Evolutionary conservation across 2,113 vertebrate genomes (phyloP).

Genomic region (Sterna hirundo): DNA sequence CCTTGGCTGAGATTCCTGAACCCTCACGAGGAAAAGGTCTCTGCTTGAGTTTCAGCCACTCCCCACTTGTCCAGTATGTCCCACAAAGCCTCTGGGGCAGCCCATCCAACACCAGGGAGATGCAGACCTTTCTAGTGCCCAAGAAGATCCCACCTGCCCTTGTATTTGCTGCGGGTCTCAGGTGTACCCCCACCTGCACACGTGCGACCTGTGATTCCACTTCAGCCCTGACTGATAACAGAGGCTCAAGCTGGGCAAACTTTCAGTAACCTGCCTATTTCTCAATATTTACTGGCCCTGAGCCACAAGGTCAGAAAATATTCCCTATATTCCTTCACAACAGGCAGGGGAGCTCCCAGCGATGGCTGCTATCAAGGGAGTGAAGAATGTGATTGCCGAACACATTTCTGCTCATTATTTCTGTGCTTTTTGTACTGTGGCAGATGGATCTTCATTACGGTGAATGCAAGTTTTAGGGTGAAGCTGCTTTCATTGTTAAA

Average conservation of each 20-base stretch:
- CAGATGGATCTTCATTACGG: background rate
- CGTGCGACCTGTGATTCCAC: background rate
- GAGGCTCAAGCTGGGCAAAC: background rate
- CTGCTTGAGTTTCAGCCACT: background rate
- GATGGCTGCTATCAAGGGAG: background rate
- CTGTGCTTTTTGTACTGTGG: background rate
- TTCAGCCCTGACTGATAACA: background rate
- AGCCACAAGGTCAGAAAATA: background rate
- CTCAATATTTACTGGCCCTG: background rate
- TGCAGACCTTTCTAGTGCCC: background rate
- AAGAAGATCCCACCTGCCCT: background rate
- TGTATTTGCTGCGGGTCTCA: accelerated
- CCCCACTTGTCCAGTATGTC: background rate
- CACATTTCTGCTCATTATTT: background rate
- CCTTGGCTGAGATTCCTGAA: background rate
- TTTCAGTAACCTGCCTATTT: background rate
- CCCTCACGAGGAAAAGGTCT: background rate
- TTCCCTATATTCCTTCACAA: background rate
- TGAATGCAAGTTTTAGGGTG: background rate
- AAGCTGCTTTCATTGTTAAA: background rate
- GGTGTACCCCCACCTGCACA: background rate
- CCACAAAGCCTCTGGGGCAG: background rate
- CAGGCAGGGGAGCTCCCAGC: background rate
- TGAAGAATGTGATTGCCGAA: background rate
- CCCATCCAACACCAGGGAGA: background rate